Conservation (phyloP, 2,797 vertebrate genomes). For the Garrulus glandarius region DNA sequence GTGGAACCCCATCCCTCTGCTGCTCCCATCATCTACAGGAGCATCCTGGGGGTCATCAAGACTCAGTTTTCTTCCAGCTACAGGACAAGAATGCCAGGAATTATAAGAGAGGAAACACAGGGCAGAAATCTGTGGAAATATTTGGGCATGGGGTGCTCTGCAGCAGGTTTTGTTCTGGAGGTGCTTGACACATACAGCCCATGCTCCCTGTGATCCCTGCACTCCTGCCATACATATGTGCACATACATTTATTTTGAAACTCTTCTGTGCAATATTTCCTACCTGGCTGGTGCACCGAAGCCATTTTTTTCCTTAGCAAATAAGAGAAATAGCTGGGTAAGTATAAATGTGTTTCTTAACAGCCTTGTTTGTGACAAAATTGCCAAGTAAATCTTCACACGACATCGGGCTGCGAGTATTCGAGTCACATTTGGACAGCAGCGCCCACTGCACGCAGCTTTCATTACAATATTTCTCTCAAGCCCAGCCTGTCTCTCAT, state of each 20-base stretch:
- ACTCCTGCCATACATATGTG: neutral
- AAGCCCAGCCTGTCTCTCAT: neutral
- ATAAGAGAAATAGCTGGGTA: neutral
- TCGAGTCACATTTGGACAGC: conserved; percentile 11
- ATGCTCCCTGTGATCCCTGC: neutral
- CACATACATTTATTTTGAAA: neutral
- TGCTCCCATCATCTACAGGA: neutral
- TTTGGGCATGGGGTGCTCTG: neutral
- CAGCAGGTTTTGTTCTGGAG: neutral
- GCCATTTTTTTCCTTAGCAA: neutral
- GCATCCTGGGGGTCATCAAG: neutral
- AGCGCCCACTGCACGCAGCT: neutral
- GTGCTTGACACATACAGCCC: fast-evolving
- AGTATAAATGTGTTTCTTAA: neutral
- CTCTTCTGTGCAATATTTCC: neutral
- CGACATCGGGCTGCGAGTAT: neutral
- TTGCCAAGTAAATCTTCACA: neutral
- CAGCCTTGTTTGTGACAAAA: conserved; percentile 5
- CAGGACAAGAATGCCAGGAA: neutral
- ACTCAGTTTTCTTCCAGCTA: neutral
- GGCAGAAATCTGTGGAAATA: neutral
- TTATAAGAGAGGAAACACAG: neutral
- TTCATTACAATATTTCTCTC: neutral
- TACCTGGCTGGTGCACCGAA: neutral
- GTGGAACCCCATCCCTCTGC: neutral